Percentiles rank a stretch among this genome's conserved stretches.
These are phyloP conservation scores for Microcebus griseorufus DNA, from an alignment of 2,113 vertebrate species.

Conservation along the genomic window DNA sequence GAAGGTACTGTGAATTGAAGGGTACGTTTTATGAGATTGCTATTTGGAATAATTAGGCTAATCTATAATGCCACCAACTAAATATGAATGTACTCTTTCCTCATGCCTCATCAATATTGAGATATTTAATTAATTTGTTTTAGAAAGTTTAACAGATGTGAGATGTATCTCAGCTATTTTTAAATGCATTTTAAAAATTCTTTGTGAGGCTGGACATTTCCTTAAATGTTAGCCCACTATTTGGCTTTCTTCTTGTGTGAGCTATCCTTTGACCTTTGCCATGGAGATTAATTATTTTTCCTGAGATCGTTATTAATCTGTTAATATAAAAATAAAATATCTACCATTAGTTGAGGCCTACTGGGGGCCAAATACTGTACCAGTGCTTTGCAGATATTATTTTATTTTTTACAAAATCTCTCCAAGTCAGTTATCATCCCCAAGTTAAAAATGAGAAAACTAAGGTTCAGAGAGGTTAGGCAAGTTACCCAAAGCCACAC, in stretches of 20 bases:
- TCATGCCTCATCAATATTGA: not conserved
- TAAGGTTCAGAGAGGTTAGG: not conserved
- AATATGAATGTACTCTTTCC: not conserved
- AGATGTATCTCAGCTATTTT: not conserved
- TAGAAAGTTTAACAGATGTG: not conserved
- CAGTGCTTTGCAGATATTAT: not conserved
- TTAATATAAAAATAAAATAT: conserved; percentile 19
- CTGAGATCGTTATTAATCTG: not conserved
- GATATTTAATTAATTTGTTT: conserved; percentile 17
- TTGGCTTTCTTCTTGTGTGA: not conserved
- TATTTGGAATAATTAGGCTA: not conserved
- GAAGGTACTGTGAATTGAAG: not conserved
- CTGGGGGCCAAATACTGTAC: not conserved
- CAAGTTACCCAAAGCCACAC: not conserved
- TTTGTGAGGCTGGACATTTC: not conserved
- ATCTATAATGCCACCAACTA: not conserved
- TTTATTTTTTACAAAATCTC: not conserved
- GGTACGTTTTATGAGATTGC: not conserved
- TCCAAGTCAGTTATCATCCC: not conserved
- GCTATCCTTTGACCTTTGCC: not conserved
- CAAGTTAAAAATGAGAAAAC: conserved; percentile 8
- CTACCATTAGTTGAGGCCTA: not conserved
- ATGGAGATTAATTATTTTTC: not conserved
- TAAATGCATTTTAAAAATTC: not conserved
- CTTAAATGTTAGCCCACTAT: conserved; percentile 8